Evolutionary conservation across 2,797 vertebrate genomes (phyloP), one percentile per base, ranked within the genome.

Genomic region (Bradypodion pumilum): DNA sequence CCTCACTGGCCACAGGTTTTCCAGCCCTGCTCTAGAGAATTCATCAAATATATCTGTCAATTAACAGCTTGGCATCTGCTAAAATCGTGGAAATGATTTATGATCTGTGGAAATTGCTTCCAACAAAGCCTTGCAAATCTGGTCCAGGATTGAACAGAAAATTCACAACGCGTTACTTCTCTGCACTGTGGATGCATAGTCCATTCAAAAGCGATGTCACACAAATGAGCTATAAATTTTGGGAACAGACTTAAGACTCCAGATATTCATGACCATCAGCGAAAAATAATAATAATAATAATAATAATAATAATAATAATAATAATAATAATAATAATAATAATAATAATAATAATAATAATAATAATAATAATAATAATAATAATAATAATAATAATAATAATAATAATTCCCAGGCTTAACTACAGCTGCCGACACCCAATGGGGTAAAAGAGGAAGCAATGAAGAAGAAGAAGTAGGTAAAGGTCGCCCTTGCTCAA

Each of bases 181-280:
- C 21, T n/a, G 46, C 65, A 32, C 27, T 27, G 49, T 37, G n/a
- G 49, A 59, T 37, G 60, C 59, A 37, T 3, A 78, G 25, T 23
- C 72, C 32, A n/a, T 60, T 49, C 42, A 12, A 46, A 44, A 72
- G 19, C 44, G 37, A 65, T 21, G 32, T 9, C 23, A 32, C 32
- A 35, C 27, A 72, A 37, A 68, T 44, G n/a, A 62, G 40, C 16
- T 2, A n/a, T 52, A 52, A 23, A 32, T 76, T 70, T 52, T 19
- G 29, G 29, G 52, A 81, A 62, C 52, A 19, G 52, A 56, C 52
- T 56, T n/a, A 23, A 21, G 52, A 27, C 35, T 56, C 78, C 74
- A 81, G 52, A 76, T 72, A 19, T 85, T 76, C 52, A 60, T 21
- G 46, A 29, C 86, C 91, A 86, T 59, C 84, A 87, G 60, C 69